Evolutionary conservation across 30 jellyfish, hydroid and myxozoan species (phyloP), one percentile per base, ranked within the genome.

Genomic region (Aurelia sp.): DNA sequence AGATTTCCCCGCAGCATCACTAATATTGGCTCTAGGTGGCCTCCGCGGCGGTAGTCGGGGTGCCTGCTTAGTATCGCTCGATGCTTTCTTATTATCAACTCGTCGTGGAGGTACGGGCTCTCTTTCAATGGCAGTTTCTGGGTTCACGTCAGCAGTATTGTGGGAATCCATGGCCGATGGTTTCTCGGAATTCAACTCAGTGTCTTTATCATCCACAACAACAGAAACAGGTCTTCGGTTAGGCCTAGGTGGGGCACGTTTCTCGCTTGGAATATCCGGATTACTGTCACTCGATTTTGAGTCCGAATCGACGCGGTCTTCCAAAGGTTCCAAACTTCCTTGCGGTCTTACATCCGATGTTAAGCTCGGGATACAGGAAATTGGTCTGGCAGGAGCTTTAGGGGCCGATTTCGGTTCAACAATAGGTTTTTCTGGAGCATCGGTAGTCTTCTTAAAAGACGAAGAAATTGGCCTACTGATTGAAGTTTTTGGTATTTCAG

Each of bases 171-270:
- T 3, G 10, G 11, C 50, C 50, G 50, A 37, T 37, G 50, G 50
- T 37, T 37, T 37, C 50, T 37, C 10, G 9, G 50, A 7, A 37
- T 37, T 37, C 50, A 19, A 19, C 18, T 35, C 31, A 18, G 19
- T 27, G 27, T 31, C 18, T 66, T 66, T 21, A 13, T 30, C 78
- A 13, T 66, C 18, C 27, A 65, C 37, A 11, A 40, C 35, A 12
- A 35, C 64, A 15, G 79, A 78, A 19, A 44, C 71, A 3, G 88
- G 88, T 55, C 88, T 31, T 61, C 19, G 88, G 13, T 63, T 63
- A 12, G 88, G 88, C 88, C 88, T 62, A 33, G 78, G 78, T 10
- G 88, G 88, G 17, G 64, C 71, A 37, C 71, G 75, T 44, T 76
- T 69, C 40, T 76, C 76, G n/a, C 44, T 61, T 51, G 84, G 1